Percentiles rank a stretch among this genome's conserved stretches.
Evolutionary conservation across 2,888 invertebrate species (phyloP).

Genomic region (Sphecodes monilicornis): DNA sequence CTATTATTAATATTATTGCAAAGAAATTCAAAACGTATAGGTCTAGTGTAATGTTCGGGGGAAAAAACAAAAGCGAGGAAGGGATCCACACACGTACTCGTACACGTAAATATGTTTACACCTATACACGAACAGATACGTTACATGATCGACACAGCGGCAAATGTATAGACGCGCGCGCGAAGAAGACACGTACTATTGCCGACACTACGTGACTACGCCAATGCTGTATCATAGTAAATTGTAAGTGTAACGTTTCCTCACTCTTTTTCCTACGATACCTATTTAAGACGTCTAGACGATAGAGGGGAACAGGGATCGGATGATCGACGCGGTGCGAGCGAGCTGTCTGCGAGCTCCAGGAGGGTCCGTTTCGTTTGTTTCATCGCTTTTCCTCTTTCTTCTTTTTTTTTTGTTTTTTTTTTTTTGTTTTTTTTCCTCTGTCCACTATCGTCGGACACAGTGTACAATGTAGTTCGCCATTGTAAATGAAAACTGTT

Average conservation of each 20-base stretch:
- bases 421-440: neutral
- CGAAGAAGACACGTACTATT: slow-evolving; percentile 40
- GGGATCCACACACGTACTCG: slow-evolving; percentile 67
- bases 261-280: slow-evolving; percentile 70
- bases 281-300: slow-evolving; percentile 71
- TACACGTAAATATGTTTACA: neutral
- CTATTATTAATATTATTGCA: slow-evolving; percentile 75
- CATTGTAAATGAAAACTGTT: slow-evolving; percentile 62
- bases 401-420: slow-evolving; percentile 49
- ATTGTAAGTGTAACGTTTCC: slow-evolving; percentile 77
- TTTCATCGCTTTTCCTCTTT: slow-evolving; percentile 42
- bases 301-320: slow-evolving; percentile 40
- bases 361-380: slow-evolving; percentile 55
- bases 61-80: slow-evolving; percentile 52
- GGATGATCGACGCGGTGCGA: slow-evolving; percentile 23
- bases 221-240: slow-evolving; percentile 82
- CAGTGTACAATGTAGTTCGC: slow-evolving; percentile 63
- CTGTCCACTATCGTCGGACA: slow-evolving; percentile 38
- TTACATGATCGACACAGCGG: slow-evolving; percentile 1
- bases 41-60: slow-evolving; percentile 77
- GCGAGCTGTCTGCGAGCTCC: slow-evolving; percentile 55
- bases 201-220: slow-evolving; percentile 77
- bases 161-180: neutral
- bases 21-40: slow-evolving; percentile 57
- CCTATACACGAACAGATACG: slow-evolving; percentile 25